phyloP scores from a whole-genome alignment of 2,888 invertebrate genomes.

The Cosmorhoe ocellata region DNA sequence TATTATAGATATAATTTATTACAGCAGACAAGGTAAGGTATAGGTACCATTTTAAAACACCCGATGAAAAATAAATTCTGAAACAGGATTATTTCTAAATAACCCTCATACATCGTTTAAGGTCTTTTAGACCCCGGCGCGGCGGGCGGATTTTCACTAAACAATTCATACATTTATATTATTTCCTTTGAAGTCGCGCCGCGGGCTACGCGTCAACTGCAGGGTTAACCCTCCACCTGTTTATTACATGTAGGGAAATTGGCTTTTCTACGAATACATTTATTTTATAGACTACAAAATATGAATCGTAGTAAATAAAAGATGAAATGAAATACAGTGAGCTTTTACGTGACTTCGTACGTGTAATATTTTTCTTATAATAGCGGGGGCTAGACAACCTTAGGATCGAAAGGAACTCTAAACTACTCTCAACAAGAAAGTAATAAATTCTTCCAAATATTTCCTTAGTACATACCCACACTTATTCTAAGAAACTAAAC shows the following conservation, averaged over 20 bases:
- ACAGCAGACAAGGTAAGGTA: no score
- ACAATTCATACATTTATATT: slow-evolving; percentile 79
- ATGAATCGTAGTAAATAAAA: neutral
- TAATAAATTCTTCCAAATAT: no score
- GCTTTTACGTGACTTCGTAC: no score
- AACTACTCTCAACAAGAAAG: no score
- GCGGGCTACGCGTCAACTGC: slow-evolving; percentile 72
- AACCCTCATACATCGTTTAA: slow-evolving; percentile 44
- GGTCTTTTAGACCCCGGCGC: slow-evolving; percentile 58
- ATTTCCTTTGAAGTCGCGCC: slow-evolving; percentile 78
- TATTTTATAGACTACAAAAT: slow-evolving; percentile 6
- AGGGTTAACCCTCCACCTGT: slow-evolving; percentile 69
- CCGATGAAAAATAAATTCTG: slow-evolving; percentile 17
- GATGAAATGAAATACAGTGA: no score
- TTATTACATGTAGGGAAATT: slow-evolving; percentile 64
- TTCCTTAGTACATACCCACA: no score
- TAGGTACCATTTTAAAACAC: neutral
- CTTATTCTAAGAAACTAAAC: no score
- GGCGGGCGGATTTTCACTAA: slow-evolving; percentile 68
- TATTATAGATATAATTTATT: no score
- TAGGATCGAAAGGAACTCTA: no score
- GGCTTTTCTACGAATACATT: slow-evolving; percentile 35
- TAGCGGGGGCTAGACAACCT: no score
- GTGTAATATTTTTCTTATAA: no score
- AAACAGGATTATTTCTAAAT: slow-evolving; percentile 35